These are phyloP conservation scores for Puntigrus tetrazona DNA, from an alignment of 2,113 vertebrate species.

Conservation along the genomic window DNA sequence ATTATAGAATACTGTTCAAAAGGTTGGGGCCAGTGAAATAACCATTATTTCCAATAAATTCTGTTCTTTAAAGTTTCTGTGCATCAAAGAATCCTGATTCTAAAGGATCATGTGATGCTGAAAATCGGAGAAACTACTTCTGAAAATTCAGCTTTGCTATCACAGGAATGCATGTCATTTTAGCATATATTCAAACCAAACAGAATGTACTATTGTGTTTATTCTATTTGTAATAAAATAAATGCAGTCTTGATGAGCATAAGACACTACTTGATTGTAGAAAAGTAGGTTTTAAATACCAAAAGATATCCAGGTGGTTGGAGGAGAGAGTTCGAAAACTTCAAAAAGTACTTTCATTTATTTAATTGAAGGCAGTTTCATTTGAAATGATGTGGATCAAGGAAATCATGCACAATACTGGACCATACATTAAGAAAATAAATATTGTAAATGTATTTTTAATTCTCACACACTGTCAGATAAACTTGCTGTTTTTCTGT, in stretches of 20 bases:
- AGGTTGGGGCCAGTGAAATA: not conserved
- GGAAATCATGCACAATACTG: not conserved
- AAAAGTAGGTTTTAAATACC: not conserved
- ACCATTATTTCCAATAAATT: not conserved
- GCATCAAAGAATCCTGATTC: not conserved
- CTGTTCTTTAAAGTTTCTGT: not conserved
- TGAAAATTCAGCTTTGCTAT: not conserved
- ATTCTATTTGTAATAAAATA: not conserved
- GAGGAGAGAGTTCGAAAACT: not conserved
- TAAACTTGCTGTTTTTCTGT: not conserved
- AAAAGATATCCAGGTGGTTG: not conserved
- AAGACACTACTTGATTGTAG: not conserved
- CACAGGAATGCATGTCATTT: not conserved
- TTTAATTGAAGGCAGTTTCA: not conserved
- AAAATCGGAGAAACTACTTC: not conserved
- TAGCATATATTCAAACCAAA: not conserved
- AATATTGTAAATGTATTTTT: not conserved
- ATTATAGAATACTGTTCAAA: not conserved
- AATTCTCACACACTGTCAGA: not conserved
- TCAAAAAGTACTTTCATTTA: not conserved
- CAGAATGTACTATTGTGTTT: no score
- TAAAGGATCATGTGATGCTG: not conserved
- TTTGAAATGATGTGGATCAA: not conserved
- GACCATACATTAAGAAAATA: not conserved
- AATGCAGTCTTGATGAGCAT: no score